Evolutionary conservation across 2,113 vertebrate genomes (phyloP).

Genomic region (Dromaius novaehollandiae): DNA sequence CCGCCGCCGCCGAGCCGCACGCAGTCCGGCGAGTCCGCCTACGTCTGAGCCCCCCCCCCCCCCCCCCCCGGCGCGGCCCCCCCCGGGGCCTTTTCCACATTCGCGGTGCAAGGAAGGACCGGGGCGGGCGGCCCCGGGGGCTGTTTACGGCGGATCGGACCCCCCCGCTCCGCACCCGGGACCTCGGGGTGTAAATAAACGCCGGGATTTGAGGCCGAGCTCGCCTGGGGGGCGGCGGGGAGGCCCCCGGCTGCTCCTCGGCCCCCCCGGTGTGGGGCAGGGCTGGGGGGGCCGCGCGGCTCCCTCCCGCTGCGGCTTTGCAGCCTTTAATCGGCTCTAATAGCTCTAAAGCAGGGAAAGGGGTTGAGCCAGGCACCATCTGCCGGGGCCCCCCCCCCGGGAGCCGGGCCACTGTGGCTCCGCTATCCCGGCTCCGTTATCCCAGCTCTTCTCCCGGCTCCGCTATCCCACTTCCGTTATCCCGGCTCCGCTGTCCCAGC

Average conservation of each 20-base stretch:
- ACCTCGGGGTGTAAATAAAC: neutral
- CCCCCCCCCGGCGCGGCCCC: too few relatives aligned
- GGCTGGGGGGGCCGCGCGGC: neutral
- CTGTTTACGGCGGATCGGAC: too few relatives aligned
- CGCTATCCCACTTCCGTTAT: neutral
- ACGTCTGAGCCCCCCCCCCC: conserved; percentile 67
- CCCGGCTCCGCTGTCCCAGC: neutral
- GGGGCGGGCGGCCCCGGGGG: too few relatives aligned
- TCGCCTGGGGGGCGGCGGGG: neutral
- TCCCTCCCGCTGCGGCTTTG: neutral
- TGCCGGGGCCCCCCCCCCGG: neutral
- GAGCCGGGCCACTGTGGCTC: too few relatives aligned
- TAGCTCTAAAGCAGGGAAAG: neutral
- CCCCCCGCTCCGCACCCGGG: too few relatives aligned
- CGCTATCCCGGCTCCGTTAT: neutral
- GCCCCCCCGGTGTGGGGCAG: too few relatives aligned
- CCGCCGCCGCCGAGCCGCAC: conserved; percentile 80
- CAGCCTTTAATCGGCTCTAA: neutral
- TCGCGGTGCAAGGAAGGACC: too few relatives aligned
- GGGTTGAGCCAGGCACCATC: neutral
- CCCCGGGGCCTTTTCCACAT: too few relatives aligned
- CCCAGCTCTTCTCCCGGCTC: too few relatives aligned
- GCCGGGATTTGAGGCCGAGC: neutral
- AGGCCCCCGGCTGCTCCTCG: neutral
- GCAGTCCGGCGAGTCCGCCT: conserved; percentile 88